A percentile compares a stretch with the other conserved stretches of the same genome.
Evolutionary conservation across 2,113 vertebrate genomes (phyloP).

Genomic region (Corythoichthys haematopterus): DNA sequence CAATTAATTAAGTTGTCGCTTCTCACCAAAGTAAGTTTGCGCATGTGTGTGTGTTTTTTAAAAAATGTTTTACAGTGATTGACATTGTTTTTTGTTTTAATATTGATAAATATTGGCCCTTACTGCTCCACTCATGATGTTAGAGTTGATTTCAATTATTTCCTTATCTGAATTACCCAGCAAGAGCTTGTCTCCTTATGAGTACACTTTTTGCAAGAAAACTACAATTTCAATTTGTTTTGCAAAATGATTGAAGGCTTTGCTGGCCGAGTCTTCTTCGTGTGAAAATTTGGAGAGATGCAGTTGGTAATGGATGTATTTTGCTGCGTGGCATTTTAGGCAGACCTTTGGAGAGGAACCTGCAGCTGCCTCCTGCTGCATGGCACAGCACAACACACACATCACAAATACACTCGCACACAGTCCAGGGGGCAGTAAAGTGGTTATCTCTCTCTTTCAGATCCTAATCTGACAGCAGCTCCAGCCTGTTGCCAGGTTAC

Average conservation of each 20-base stretch:
- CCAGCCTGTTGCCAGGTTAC: slow-evolving; percentile 75
- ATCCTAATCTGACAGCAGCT: slow-evolving; percentile 75
- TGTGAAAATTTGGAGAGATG: slow-evolving; percentile 20
- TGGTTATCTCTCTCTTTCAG: slow-evolving; percentile 73
- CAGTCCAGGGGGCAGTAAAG: slow-evolving; percentile 72
- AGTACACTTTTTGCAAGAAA: neutral
- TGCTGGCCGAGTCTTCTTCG: slow-evolving; percentile 4
- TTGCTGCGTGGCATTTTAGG: slow-evolving; percentile 58
- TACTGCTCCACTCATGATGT: neutral
- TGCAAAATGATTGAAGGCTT: neutral
- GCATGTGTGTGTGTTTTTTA: too few species aligned
- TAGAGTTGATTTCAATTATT: neutral
- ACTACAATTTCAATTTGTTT: neutral
- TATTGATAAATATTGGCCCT: too few species aligned
- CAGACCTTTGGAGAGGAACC: slow-evolving; percentile 52
- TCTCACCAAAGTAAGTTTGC: too few species aligned
- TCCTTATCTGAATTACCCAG: neutral
- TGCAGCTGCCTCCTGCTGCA: slow-evolving; percentile 63
- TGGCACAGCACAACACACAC: slow-evolving; percentile 39
- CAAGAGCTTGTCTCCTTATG: neutral
- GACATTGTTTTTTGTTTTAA: too few species aligned
- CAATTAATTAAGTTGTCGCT: too few species aligned
- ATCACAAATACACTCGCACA: slow-evolving; percentile 26
- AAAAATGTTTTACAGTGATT: too few species aligned
- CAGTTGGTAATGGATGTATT: slow-evolving; percentile 47